Evolutionary conservation across 2,797 vertebrate species (phyloP).

Genomic region (Gymnothorax reevesii): DNA sequence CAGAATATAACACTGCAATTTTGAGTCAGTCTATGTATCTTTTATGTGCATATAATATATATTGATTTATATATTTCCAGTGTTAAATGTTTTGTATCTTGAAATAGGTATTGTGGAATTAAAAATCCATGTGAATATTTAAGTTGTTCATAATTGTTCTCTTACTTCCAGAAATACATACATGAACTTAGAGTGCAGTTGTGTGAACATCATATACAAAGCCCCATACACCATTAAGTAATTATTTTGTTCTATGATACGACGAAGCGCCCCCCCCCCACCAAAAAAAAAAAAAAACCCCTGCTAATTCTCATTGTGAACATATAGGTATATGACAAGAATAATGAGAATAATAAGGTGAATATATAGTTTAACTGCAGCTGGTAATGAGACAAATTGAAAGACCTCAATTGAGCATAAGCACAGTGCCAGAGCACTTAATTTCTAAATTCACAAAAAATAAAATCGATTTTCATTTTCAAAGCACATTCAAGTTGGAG

Average conservation of each 20-base stretch:
- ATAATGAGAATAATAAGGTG: conserved; percentile 12
- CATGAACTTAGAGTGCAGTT: conserved; percentile 3
- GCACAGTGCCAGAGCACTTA: conserved; percentile 38
- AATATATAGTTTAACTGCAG: conserved; percentile 16
- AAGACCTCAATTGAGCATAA: conserved; percentile 37
- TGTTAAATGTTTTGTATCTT: conserved; percentile 74
- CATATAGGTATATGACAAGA: conserved; percentile 22
- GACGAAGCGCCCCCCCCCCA: background rate
- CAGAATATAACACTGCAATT: conserved; percentile 81
- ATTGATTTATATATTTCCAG: conserved; percentile 79
- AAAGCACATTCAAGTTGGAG: conserved; percentile 4
- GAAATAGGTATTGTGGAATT: conserved; percentile 82
- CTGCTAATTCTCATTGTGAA: background rate
- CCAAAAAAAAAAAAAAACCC: conserved; percentile 23
- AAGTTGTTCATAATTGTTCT: conserved; percentile 50
- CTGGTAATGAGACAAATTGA: conserved; percentile 36
- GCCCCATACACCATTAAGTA: conserved; percentile 21
- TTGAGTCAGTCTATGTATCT: conserved; percentile 72
- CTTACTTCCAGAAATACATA: conserved; percentile 24
- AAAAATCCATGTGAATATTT: conserved; percentile 69
- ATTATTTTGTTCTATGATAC: conserved; percentile 17
- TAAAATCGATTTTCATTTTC: conserved; percentile 8
- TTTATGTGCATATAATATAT: conserved; percentile 78
- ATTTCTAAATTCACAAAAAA: conserved; percentile 30
- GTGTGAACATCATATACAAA: conserved; percentile 30